phyloP scores from a whole-genome alignment of 2,888 invertebrate genomes.

The Amiota mariae region DNA sequence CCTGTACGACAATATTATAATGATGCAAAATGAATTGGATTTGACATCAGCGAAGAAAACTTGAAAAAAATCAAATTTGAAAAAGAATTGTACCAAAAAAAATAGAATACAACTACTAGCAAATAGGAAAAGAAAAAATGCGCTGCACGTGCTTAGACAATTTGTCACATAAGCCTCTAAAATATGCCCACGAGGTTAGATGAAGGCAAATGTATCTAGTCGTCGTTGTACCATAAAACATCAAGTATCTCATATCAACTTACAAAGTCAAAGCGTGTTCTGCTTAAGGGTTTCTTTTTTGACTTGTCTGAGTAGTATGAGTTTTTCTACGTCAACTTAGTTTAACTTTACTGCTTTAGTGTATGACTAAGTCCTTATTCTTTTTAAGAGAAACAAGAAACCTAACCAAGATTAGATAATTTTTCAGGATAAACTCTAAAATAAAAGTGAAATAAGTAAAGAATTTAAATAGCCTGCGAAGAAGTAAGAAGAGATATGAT shows the following conservation, averaged over 20 bases:
- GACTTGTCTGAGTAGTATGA: conserved; percentile 42
- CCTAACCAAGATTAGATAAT: conserved; percentile 64
- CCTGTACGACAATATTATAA: conserved; percentile 55
- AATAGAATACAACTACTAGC: conserved; percentile 5
- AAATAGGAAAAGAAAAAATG: conserved; percentile 54
- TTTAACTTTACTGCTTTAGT: conserved; percentile 42
- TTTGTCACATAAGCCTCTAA: conserved; percentile 70
- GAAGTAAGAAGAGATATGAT: no score
- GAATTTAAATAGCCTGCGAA: no score
- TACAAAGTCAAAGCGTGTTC: conserved; percentile 50
- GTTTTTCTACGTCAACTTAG: conserved; percentile 36
- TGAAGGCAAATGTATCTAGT: background rate
- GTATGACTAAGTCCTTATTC: conserved; percentile 12
- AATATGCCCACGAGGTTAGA: conserved; percentile 59
- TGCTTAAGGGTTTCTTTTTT: conserved; percentile 28
- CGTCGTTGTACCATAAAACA: background rate
- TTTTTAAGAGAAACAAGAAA: conserved; percentile 60
- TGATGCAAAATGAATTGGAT: conserved; percentile 60
- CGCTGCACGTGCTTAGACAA: conserved; percentile 64
- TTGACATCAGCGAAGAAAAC: conserved; percentile 47
- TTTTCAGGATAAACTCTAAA: conserved; percentile 60
- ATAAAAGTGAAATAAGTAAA: no score
- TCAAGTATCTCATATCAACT: no score
- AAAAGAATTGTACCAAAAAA: conserved; percentile 6
- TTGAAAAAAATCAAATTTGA: conserved; percentile 26